phyloP scores from a whole-genome alignment of 2,113 vertebrate genomes.

The Myrmecobius fasciatus region DNA sequence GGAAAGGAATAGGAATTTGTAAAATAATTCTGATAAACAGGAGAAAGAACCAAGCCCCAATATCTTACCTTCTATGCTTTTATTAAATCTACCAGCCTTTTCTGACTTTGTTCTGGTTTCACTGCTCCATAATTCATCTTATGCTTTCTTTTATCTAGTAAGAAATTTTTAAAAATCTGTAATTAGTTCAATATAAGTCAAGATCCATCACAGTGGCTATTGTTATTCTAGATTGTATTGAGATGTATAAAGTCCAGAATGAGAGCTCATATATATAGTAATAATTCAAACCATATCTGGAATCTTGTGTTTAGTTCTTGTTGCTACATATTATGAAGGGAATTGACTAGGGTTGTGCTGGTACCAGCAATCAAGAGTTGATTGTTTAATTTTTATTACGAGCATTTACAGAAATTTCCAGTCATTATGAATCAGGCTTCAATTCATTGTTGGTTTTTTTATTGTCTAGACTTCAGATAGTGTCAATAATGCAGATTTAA shows the following conservation, averaged over 20 bases:
- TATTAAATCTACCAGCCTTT: neutral
- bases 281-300: neutral
- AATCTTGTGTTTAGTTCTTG: neutral
- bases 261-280: neutral
- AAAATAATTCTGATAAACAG: neutral
- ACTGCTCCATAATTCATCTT: neutral
- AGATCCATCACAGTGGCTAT: neutral
- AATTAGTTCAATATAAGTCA: neutral
- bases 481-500: neutral
- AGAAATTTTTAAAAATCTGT: neutral
- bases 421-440: neutral
- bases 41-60: neutral
- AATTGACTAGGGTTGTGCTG: neutral
- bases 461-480: neutral
- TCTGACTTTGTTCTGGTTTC: neutral
- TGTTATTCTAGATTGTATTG: neutral
- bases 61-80: neutral
- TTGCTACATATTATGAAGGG: neutral
- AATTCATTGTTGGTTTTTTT: neutral
- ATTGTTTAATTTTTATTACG: neutral
- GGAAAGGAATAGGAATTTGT: neutral
- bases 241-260: neutral
- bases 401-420: neutral
- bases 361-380: neutral
- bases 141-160: neutral